Conservation (phyloP, 2,797 vertebrate species). For the Onychomys arenicola region DNA sequence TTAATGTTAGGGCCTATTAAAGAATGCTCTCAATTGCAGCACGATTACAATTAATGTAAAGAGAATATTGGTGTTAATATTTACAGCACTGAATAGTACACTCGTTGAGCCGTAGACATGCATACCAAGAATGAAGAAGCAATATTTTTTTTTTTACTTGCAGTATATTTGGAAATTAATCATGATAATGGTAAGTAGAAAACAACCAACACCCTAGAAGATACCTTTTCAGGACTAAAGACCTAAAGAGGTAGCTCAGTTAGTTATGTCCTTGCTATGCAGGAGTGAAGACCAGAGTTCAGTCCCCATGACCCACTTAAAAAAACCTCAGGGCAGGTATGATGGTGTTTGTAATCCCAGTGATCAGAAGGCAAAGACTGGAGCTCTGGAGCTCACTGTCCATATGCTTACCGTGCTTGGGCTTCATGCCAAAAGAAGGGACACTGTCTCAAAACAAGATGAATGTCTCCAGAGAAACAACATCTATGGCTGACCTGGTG, state of each 20-base stretch:
- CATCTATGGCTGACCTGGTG: neutral
- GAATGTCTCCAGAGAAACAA: neutral
- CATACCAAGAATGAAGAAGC: neutral
- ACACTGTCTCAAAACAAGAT: neutral
- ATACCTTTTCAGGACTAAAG: neutral
- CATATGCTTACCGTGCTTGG: neutral
- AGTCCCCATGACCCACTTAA: neutral
- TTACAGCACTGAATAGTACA: neutral
- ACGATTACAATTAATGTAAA: slow-evolving; percentile 66
- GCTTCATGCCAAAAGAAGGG: neutral
- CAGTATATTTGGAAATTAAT: slow-evolving; percentile 37
- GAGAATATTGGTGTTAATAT: neutral
- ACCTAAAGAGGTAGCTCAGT: neutral
- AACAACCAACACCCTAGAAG: neutral
- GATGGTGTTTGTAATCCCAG: neutral
- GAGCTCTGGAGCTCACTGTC: neutral
- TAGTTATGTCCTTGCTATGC: neutral
- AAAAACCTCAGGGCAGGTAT: neutral
- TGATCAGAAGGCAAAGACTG: neutral
- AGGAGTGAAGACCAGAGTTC: neutral
- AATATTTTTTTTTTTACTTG: neutral
- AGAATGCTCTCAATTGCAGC: slow-evolving; percentile 76
- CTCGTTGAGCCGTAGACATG: neutral
- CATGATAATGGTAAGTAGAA: neutral
- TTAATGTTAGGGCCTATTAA: slow-evolving; percentile 60